These are phyloP conservation scores for Pangasius larnaudii DNA, from an alignment of 2,797 vertebrate genomes.

Conservation along the genomic window DNA sequence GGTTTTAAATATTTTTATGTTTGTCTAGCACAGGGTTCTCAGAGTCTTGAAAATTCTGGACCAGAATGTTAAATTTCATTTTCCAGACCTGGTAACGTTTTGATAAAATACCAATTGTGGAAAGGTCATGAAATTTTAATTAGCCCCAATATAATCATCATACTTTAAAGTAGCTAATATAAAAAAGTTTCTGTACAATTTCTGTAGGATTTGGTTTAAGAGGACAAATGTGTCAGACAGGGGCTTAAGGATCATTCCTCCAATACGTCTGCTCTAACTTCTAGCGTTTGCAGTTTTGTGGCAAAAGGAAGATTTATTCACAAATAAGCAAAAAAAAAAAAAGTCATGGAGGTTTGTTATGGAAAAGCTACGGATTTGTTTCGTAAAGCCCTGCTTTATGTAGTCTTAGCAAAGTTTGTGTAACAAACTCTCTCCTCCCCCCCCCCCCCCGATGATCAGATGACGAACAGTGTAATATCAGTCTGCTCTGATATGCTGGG, in stretches of 20 bases:
- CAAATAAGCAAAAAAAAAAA: background rate
- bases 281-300: background rate
- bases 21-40: background rate
- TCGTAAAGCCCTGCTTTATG: background rate
- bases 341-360: background rate
- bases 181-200: background rate
- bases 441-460: background rate
- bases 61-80: background rate
- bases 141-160: background rate
- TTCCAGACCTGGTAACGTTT: background rate
- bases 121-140: background rate
- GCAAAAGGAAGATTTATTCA: background rate
- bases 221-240: background rate
- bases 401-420: background rate
- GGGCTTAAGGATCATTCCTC: background rate
- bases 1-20: background rate
- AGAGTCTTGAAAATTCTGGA: background rate
- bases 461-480: background rate
- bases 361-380: background rate
- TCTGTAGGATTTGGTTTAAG: background rate
- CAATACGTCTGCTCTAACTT: background rate
- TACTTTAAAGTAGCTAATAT: background rate
- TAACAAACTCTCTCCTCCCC: no score
- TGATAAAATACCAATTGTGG: background rate
- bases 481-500: background rate